Percentiles rank a stretch among this genome's conserved stretches.
phyloP scores from a whole-genome alignment of 2,113 vertebrate species.

The Chaenogobius annularis region DNA sequence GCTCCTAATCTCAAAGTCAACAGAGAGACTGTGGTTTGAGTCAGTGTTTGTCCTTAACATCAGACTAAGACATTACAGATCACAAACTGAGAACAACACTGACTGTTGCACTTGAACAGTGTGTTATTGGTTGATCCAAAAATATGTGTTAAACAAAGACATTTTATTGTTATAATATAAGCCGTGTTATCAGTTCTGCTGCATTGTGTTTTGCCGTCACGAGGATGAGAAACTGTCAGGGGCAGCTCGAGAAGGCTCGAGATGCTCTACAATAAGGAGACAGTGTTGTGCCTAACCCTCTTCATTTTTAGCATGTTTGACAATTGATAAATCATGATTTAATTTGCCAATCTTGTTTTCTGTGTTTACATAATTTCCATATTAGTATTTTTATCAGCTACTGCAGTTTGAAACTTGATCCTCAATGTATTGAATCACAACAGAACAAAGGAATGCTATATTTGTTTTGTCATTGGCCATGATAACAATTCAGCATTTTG shows the following conservation, averaged over 20 bases:
- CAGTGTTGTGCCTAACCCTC: slow-evolving; percentile 18
- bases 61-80: slow-evolving; percentile 72
- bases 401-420: slow-evolving; percentile 27
- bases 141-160: slow-evolving; percentile 53
- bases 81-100: slow-evolving; percentile 61
- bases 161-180: slow-evolving; percentile 46
- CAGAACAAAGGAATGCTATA: slow-evolving; percentile 22
- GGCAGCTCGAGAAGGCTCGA: slow-evolving; percentile 53
- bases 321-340: slow-evolving; percentile 55
- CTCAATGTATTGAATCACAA: slow-evolving; percentile 1
- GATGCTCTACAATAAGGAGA: slow-evolving; percentile 30
- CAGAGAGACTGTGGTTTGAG: slow-evolving; percentile 91
- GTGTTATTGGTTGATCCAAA: slow-evolving; percentile 69
- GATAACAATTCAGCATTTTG: slow-evolving; percentile 24
- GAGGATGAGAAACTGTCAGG: slow-evolving; percentile 45
- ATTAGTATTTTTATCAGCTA: slow-evolving; percentile 43
- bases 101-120: slow-evolving; percentile 63
- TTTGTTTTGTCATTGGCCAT: slow-evolving; percentile 25
- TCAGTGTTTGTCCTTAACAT: slow-evolving; percentile 43
- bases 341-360: slow-evolving; percentile 60
- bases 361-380: slow-evolving; percentile 60
- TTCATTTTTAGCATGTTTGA: slow-evolving; percentile 48
- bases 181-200: slow-evolving; percentile 44
- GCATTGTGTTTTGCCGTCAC: slow-evolving; percentile 39
- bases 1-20: slow-evolving; percentile 94